These are phyloP conservation scores for Carassius auratus DNA, from an alignment of 2,113 vertebrate species.

Conservation along the genomic window DNA sequence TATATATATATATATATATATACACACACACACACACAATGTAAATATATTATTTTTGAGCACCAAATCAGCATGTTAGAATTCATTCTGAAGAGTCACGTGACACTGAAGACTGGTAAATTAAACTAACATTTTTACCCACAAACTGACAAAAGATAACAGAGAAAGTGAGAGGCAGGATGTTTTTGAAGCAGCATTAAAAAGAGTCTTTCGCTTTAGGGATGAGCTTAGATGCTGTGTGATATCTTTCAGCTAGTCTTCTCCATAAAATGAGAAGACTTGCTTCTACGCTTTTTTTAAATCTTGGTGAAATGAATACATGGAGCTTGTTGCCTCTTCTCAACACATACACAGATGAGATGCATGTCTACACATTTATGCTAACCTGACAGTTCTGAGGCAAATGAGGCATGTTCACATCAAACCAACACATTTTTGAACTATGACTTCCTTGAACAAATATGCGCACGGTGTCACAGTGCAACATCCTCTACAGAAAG, in stretches of 20 bases:
- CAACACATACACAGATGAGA: background rate
- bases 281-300: background rate
- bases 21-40: too few relatives aligned
- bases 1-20: too few relatives aligned
- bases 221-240: too few relatives aligned
- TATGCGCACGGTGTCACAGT: background rate
- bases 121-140: background rate
- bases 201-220: too few relatives aligned
- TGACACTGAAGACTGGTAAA: background rate
- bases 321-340: background rate
- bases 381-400: background rate
- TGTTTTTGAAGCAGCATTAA: too few relatives aligned
- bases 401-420: background rate
- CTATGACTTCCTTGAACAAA: slow-evolving; percentile 3
- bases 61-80: background rate
- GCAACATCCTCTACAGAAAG: slow-evolving; percentile 11
- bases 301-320: background rate
- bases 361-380: slow-evolving; percentile 4
- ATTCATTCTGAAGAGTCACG: background rate
- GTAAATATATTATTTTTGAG: background rate
- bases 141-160: background rate
- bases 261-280: background rate
- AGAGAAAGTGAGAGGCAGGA: background rate
- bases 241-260: too few relatives aligned
- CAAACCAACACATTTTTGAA: background rate